phyloP scores from a whole-genome alignment of 2,888 invertebrate genomes.

The Drosophila acutilabella region DNA sequence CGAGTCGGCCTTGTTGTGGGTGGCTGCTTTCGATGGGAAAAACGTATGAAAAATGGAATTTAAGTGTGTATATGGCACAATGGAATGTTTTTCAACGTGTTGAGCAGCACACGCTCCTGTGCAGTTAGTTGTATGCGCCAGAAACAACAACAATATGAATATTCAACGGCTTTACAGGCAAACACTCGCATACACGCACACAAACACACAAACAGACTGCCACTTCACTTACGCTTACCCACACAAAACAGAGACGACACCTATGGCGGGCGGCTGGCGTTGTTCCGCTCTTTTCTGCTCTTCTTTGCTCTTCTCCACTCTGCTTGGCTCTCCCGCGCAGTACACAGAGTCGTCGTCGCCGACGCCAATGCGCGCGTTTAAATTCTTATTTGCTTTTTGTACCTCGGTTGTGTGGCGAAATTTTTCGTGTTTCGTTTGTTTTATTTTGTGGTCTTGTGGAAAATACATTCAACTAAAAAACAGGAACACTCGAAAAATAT shows the following conservation, averaged over 20 bases:
- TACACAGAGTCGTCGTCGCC: conserved; percentile 38
- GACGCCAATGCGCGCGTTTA: conserved; percentile 72
- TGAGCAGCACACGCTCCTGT: conserved; percentile 62
- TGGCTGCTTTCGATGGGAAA: conserved; percentile 70
- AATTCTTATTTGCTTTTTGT: conserved; percentile 79
- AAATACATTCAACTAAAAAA: conserved; percentile 43
- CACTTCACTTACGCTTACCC: conserved; percentile 4
- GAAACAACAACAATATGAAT: conserved; percentile 35
- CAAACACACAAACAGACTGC: conserved; percentile 22
- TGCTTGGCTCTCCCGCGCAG: conserved; percentile 59
- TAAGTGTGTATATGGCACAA: conserved; percentile 82
- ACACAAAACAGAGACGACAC: conserved; percentile 35
- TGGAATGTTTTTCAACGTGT: conserved; percentile 76
- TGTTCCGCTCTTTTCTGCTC: conserved; percentile 1
- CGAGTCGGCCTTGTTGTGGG: conserved; percentile 43
- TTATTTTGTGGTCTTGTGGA: conserved; percentile 61
- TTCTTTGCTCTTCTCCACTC: conserved; percentile 11
- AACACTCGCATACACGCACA: conserved; percentile 1
- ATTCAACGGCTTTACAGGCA: conserved; percentile 47
- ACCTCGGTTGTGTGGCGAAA: conserved; percentile 78
- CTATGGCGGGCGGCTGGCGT: conserved; percentile 23
- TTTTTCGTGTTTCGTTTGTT: conserved; percentile 79
- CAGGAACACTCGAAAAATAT: conserved; percentile 21
- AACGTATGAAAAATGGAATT: conserved; percentile 77
- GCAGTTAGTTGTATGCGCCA: conserved; percentile 49